These are phyloP conservation scores for Melipona bicolor DNA, from an alignment of 2,888 invertebrate species.

Conservation along the genomic window DNA sequence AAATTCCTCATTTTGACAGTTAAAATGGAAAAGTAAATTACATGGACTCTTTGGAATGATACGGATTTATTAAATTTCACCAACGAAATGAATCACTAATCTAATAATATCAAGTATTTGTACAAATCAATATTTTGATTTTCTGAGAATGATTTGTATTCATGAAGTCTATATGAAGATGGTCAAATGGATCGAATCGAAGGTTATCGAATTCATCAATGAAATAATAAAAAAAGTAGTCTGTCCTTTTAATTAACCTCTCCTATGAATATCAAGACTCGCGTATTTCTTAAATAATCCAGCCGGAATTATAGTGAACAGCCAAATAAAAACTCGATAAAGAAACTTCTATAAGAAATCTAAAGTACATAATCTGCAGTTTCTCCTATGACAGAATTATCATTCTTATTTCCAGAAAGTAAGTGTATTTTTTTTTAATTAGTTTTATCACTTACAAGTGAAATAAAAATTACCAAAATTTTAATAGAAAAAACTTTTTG, in stretches of 20 bases:
- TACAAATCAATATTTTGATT: background rate
- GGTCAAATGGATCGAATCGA: background rate
- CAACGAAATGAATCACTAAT: background rate
- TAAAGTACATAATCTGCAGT: background rate
- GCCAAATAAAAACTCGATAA: background rate
- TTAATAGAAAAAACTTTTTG: no score
- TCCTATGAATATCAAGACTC: constrained; percentile 23
- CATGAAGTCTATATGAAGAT: background rate
- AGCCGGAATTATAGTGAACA: background rate
- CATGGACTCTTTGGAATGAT: background rate
- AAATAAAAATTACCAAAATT: no score
- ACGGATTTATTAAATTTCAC: background rate
- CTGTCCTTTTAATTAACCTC: constrained; percentile 22
- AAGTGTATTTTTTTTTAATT: background rate
- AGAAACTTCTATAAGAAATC: background rate
- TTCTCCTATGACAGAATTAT: background rate
- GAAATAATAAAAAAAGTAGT: constrained; percentile 11
- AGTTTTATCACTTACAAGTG: no score
- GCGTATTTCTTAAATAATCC: constrained; percentile 21
- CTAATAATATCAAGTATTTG: background rate
- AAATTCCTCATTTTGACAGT: no score
- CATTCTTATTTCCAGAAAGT: background rate
- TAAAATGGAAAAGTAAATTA: background rate
- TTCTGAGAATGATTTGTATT: background rate
- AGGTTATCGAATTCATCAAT: constrained; percentile 23